Evolutionary conservation across 1,140 invertebrate species (phyloP), one percentile per base, ranked within the genome.

Genomic region (Gryllus bimaculatus): DNA sequence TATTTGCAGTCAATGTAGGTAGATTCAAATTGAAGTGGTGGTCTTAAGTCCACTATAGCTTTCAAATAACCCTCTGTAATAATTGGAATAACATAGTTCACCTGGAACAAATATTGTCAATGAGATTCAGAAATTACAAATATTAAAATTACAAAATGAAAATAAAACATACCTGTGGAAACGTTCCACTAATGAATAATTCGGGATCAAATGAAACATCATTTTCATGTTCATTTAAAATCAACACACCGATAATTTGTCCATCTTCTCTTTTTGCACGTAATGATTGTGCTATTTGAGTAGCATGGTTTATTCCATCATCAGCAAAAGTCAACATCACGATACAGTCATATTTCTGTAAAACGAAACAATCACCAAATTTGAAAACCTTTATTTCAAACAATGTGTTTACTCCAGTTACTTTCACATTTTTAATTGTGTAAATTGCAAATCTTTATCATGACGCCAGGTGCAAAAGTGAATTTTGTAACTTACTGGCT

Each of bases 51-150:
- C 54, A 66, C 18, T 21, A 77, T 20, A 20, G 48, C n/a, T 7
- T 48, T 77, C n/a, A 77, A 47, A 47, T 77, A 77, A 8, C 48
- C 47, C 18, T 77, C 76, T n/a, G 76, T 77, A 20, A 77, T 77
- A 20, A 77, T 20, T 47, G 76, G 76, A 48, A 77, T 47, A 15
- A 77, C 76, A 49, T 48, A 77, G 20, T 77, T 13, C 76, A 77
- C 76, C 76, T 77, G 20, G 54, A 66, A 13, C 54, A 66, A n/a
- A 66, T 13, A 7, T 66, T 18, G 0, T 66, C 2, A 66, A 10
- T 66, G 54, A 66, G 18, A 66, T 66, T 1, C 26, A 39, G 1
- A 39, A 39, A 39, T 39, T 66, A 7, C 18, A 3, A 66, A 66
- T 13, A 66, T 66, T 66, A 66, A 66, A 66, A 13, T 66, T 66